Base-by-base conservation (phyloP, 2,888 invertebrate species). In the Yponomeuta evonymella region DNA sequence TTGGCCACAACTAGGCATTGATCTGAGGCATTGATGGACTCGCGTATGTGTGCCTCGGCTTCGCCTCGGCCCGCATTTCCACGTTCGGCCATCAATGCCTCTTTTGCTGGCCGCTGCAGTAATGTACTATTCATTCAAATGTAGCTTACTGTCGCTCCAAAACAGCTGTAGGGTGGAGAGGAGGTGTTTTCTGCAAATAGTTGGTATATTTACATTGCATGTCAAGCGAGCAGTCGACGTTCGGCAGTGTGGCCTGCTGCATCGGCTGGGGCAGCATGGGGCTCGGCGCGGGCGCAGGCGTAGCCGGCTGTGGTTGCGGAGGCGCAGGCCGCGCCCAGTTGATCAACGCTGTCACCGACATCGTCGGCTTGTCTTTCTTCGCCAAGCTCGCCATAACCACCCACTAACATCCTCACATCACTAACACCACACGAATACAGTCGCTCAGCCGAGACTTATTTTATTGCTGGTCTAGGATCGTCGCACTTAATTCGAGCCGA, bases 341-440 rank as follows among this genome's bases (percentile, higher is more conserved):
- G 83, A 96, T 96, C 84, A 96, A 95, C 80, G 96, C 96, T 81
- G 96, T 95, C 83, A 96, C 96, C 85, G 96, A 96, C 95, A 96
- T 96, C 93, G 96, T 96, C 81, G 96, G 96, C 86, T 96, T 96
- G 89, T 96, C 96, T 92, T 96, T 96, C 93, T 96, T 96, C 94
- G 96, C 95, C 95, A 96, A 80, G 81, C 88, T 88, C 81, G 92
- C 90, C 92, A 92, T 91, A 84, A 84, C 89, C 83, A 86, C 84
- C 76, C 85, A 88, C 87, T 86, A 89, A 76, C 84, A 88, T 88
- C 88, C 88, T 90, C 89, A 89, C 90, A 89, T 89, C 88, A 92
- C 92, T 89, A 83, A 77, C 78, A 81, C 84, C 10, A 62, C n/a
- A 23, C 69, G 23, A 48, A 12, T 30, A 51, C 23, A 29, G 4